These are phyloP conservation scores for Steinernema khuongi DNA, from an alignment of 1,140 invertebrate genomes.

Conservation along the genomic window DNA sequence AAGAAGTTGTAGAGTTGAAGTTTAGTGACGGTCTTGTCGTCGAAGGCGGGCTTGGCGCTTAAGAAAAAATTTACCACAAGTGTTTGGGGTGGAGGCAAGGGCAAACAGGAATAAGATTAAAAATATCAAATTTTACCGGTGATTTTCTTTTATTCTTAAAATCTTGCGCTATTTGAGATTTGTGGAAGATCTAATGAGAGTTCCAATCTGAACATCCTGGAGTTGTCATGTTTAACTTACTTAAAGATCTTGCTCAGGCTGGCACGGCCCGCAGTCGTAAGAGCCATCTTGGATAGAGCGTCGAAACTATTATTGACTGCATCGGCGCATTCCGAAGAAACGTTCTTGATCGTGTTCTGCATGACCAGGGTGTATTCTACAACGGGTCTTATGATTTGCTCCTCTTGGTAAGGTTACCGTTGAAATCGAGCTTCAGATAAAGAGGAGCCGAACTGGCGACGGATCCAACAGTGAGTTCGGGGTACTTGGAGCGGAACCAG, in stretches of 20 bases:
- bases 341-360: conserved; percentile 27
- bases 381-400: background rate
- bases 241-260: conserved; percentile 30
- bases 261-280: conserved; percentile 24
- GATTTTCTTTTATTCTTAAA: too few species aligned
- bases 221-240: background rate
- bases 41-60: conserved; percentile 28
- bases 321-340: conserved; percentile 21
- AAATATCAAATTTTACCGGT: too few species aligned
- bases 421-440: conserved; percentile 75
- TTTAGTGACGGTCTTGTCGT: conserved; percentile 26
- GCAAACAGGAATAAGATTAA: background rate
- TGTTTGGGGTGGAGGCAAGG: too few species aligned
- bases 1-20: conserved; percentile 40
- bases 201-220: background rate
- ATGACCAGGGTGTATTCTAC: conserved; percentile 35
- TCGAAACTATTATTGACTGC: conserved; percentile 31
- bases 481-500: conserved; percentile 82
- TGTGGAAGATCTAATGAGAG: too few species aligned
- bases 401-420: conserved; percentile 28
- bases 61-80: too few species aligned
- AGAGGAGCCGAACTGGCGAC: conserved; percentile 83
- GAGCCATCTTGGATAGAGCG: conserved; percentile 31
- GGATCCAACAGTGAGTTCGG: conserved; percentile 74
- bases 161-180: background rate